phyloP scores from a whole-genome alignment of 1,140 invertebrate genomes.

The Holotrichia oblita region DNA sequence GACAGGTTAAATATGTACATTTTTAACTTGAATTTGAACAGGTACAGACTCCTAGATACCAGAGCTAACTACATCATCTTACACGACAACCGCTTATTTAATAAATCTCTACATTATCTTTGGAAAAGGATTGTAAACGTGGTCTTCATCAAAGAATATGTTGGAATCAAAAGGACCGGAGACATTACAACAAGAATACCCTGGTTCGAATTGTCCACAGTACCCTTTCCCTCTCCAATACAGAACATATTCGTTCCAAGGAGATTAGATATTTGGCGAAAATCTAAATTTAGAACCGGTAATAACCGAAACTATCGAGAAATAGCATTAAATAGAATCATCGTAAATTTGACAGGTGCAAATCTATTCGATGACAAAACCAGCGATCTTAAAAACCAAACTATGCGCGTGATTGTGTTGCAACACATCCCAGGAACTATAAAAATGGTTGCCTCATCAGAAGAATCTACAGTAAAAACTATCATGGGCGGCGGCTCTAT shows the following conservation, averaged over 20 bases:
- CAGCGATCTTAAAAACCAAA: constrained; percentile 65
- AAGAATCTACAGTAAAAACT: constrained; percentile 42
- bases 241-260: constrained; percentile 64
- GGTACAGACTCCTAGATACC: constrained; percentile 74
- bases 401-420: constrained; percentile 71
- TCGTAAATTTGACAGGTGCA: constrained; percentile 45
- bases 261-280: constrained; percentile 72
- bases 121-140: constrained; percentile 82
- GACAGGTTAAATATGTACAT: too few relatives aligned
- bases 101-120: constrained; percentile 72
- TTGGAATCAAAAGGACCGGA: constrained; percentile 54
- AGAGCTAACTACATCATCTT: constrained; percentile 74
- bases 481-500: constrained; percentile 22
- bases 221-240: constrained; percentile 73
- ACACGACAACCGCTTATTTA: constrained; percentile 73
- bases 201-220: constrained; percentile 75
- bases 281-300: constrained; percentile 67
- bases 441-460: constrained; percentile 55
- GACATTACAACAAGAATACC: constrained; percentile 58
- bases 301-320: constrained; percentile 41
- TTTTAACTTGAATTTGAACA: constrained; percentile 52
- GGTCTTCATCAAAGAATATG: constrained; percentile 73
- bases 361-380: constrained; percentile 70
- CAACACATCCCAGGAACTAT: constrained; percentile 74
- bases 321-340: not conserved